These are phyloP conservation scores for Ceryle rudis DNA, from an alignment of 2,797 vertebrate species.

Conservation along the genomic window DNA sequence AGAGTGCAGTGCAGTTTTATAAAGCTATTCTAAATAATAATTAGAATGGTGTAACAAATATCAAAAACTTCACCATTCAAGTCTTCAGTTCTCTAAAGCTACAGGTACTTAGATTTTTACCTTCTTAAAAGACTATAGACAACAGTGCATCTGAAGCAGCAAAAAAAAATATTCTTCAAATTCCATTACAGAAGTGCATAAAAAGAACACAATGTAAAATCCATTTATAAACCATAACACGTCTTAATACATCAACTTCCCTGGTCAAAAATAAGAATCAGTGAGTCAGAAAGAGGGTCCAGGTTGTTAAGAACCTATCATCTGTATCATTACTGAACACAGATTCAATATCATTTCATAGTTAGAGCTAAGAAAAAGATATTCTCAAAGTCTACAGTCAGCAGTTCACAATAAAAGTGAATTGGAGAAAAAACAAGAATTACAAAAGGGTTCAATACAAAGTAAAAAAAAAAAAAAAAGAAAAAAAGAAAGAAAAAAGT, in stretches of 20 bases:
- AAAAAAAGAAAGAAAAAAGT: background rate
- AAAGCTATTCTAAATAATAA: background rate
- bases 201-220: background rate
- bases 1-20: background rate
- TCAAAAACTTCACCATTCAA: background rate
- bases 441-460: background rate
- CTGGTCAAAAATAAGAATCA: background rate
- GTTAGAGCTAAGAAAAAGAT: background rate
- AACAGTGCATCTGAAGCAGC: rapidly evolving
- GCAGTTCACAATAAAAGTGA: background rate
- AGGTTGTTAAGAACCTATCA: background rate
- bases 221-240: background rate
- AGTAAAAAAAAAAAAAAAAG: background rate
- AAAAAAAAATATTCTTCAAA: background rate
- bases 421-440: too few relatives aligned
- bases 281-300: background rate
- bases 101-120: background rate
- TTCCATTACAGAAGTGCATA: background rate
- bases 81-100: background rate
- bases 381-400: background rate
- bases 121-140: background rate
- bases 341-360: background rate
- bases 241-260: background rate
- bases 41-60: background rate
- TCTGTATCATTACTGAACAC: background rate